Conservation (phyloP, 2,113 vertebrate genomes). For the Anarhynchus alexandrinus region DNA sequence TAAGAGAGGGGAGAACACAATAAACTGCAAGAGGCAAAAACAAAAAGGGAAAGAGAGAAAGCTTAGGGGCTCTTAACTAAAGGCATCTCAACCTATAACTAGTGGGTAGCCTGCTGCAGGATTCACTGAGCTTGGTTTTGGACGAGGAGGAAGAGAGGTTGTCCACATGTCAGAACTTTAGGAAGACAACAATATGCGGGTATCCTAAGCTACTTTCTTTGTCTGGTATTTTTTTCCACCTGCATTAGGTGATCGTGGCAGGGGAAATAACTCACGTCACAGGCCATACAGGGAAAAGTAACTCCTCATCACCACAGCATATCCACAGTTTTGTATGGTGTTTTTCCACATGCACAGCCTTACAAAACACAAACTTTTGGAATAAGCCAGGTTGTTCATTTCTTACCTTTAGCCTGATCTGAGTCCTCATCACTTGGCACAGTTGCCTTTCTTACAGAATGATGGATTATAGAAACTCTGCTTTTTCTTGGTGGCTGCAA, state of each 20-base stretch:
- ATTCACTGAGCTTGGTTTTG: neutral
- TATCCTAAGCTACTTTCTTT: neutral
- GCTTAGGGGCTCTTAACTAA: neutral
- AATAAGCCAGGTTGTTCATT: neutral
- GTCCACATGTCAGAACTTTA: neutral
- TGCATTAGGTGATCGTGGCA: neutral
- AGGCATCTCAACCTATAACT: neutral
- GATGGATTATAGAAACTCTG: rapidly evolving
- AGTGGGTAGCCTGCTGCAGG: neutral
- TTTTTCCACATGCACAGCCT: neutral
- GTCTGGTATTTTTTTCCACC: neutral
- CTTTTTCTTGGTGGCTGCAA: neutral
- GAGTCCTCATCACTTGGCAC: too few relatives aligned
- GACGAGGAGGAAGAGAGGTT: neutral
- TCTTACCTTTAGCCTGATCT: neutral
- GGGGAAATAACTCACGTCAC: neutral
- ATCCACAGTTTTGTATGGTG: neutral
- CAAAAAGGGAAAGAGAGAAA: neutral
- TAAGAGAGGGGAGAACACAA: neutral
- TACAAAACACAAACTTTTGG: neutral
- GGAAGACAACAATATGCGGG: neutral
- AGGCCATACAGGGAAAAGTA: neutral
- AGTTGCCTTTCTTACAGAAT: neutral
- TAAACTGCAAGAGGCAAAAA: neutral
- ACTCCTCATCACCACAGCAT: neutral